These are phyloP conservation scores for Gephyroberyx darwinii DNA, from an alignment of 2,797 vertebrate species.

Conservation along the genomic window DNA sequence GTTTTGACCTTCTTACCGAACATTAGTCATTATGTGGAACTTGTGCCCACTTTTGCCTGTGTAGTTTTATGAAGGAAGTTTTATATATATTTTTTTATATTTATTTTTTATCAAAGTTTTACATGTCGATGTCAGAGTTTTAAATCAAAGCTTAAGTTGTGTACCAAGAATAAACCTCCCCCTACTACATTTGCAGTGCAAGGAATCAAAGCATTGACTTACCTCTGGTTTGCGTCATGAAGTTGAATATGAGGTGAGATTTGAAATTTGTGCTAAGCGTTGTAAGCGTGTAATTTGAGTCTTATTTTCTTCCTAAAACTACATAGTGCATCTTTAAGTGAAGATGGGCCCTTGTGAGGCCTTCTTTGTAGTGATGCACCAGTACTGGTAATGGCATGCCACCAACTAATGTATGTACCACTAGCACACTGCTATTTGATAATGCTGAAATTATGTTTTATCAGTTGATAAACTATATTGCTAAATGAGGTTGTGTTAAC, in stretches of 20 bases:
- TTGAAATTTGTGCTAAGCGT: background rate
- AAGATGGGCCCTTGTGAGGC: slow-evolving; percentile 18
- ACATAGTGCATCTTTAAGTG: slow-evolving; percentile 53
- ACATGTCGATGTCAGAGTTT: background rate
- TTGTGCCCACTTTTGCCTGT: slow-evolving; percentile 50
- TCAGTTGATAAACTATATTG: slow-evolving; percentile 15
- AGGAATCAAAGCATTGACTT: background rate
- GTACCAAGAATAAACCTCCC: background rate
- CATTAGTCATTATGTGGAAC: slow-evolving; percentile 32
- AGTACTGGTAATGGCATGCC: slow-evolving; percentile 47
- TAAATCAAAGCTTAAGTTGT: background rate
- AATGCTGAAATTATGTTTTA: slow-evolving; percentile 35
- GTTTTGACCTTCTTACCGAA: slow-evolving; percentile 30
- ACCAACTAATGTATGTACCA: slow-evolving; percentile 53
- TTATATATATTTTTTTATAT: background rate
- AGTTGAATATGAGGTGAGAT: background rate
- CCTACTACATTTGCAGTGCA: background rate
- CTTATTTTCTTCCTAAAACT: slow-evolving; percentile 5
- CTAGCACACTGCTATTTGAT: slow-evolving; percentile 51
- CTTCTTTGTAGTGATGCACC: slow-evolving; percentile 31
- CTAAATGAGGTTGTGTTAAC: slow-evolving; percentile 24
- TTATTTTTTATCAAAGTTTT: background rate
- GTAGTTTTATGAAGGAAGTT: slow-evolving; percentile 20
- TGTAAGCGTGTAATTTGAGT: background rate
- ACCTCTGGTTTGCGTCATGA: slow-evolving; percentile 3